phyloP scores from a whole-genome alignment of 2,888 invertebrate species.

The Sisyra nigra region DNA sequence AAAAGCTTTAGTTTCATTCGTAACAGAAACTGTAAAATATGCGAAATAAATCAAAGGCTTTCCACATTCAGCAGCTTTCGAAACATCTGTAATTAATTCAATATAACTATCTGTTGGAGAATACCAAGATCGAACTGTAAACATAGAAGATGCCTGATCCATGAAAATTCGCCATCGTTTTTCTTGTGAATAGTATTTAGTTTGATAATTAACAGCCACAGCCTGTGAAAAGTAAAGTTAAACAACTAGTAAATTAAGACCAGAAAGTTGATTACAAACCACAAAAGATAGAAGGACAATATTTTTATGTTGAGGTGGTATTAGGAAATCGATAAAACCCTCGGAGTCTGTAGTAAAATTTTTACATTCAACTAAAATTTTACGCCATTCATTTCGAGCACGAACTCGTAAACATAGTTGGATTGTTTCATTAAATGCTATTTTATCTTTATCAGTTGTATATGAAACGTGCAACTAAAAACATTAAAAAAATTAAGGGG shows the following conservation, averaged over 20 bases:
- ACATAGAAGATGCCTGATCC: constrained; percentile 24
- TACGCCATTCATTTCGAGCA: constrained; percentile 22
- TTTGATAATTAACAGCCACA: constrained; percentile 23
- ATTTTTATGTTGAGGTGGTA: constrained; percentile 24
- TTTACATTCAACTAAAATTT: constrained; percentile 23
- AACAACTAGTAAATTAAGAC: no score
- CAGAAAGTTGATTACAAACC: no score
- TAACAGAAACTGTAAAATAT: constrained; percentile 23
- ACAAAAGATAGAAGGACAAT: constrained; percentile 22
- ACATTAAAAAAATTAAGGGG: not conserved
- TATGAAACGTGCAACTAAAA: constrained; percentile 21
- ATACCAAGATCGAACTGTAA: constrained; percentile 23
- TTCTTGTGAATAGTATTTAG: constrained; percentile 25
- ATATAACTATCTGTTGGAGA: constrained; percentile 24
- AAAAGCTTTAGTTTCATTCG: not conserved
- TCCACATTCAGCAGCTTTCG: constrained; percentile 19
- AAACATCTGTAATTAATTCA: constrained; percentile 17
- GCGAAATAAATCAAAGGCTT: constrained; percentile 19
- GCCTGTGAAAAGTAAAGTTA: constrained; percentile 13
- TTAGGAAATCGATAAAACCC: constrained; percentile 24
- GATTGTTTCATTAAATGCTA: constrained; percentile 23
- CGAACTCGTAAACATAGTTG: constrained; percentile 23
- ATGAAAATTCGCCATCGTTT: constrained; percentile 26
- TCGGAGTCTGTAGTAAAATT: constrained; percentile 23
- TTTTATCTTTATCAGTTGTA: constrained; percentile 19